A percentile compares a stretch with the other conserved stretches of the same genome.
Evolutionary conservation across 2,113 vertebrate species (phyloP).

Genomic region (Polyodon spathula): DNA sequence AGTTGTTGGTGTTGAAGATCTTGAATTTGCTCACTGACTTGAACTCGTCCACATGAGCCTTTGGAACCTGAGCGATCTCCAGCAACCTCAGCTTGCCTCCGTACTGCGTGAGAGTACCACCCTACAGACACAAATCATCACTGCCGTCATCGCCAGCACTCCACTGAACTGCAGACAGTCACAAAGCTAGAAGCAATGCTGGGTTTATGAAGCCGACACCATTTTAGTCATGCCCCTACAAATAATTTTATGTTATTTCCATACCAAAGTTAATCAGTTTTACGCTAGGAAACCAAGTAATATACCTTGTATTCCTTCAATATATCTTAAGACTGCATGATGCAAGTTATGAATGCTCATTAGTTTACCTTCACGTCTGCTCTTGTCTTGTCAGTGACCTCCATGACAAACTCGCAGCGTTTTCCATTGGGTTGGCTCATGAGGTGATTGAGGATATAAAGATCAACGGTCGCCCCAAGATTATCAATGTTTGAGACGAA

Average conservation of each 20-base stretch:
- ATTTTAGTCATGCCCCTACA: no score
- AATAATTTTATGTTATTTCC: no score
- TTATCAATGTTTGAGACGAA: slow-evolving; percentile 98
- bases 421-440: slow-evolving; percentile 79
- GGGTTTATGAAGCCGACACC: background rate
- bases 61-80: slow-evolving; percentile 96
- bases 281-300: no score
- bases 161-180: background rate
- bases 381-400: slow-evolving; percentile 93
- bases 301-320: no score
- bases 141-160: background rate
- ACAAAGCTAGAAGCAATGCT: background rate
- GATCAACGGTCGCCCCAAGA: slow-evolving; percentile 91
- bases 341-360: no score
- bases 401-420: slow-evolving; percentile 94
- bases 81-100: slow-evolving; percentile 90
- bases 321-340: background rate
- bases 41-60: slow-evolving; percentile 92
- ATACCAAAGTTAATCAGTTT: no score
- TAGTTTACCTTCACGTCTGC: slow-evolving; percentile 88
- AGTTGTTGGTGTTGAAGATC: slow-evolving; percentile 98
- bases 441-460: slow-evolving; percentile 89
- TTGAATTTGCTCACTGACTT: slow-evolving; percentile 97
- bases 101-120: slow-evolving; percentile 88
- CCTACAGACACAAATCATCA: slow-evolving; percentile 49